Evolutionary conservation across 2,113 vertebrate species (phyloP).

Genomic region (Varanus salvator): DNA sequence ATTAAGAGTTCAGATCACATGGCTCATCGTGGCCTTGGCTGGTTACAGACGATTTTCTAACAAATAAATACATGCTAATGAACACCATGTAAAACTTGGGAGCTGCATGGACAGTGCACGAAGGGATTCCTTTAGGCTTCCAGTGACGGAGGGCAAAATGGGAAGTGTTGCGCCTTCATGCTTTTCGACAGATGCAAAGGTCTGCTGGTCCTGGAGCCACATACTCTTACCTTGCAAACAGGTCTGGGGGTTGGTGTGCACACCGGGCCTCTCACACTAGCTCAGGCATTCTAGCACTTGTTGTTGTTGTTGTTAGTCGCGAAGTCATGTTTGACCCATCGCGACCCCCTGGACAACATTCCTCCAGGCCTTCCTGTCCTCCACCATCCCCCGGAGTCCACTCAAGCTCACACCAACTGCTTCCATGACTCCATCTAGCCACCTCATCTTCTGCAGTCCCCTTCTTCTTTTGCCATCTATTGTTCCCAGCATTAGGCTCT

Average conservation of each 20-base stretch:
- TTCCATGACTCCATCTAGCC: too few relatives aligned
- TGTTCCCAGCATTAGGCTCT: too few relatives aligned
- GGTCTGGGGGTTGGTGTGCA: not conserved
- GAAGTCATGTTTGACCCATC: too few relatives aligned
- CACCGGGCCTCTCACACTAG: not conserved
- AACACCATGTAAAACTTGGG: not conserved
- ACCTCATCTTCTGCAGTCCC: too few relatives aligned
- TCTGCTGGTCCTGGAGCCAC: not conserved
- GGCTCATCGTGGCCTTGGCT: not conserved
- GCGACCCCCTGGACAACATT: too few relatives aligned
- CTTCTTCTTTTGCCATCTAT: too few relatives aligned
- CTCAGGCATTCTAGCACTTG: not conserved
- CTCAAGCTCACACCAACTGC: too few relatives aligned
- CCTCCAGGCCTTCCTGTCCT: too few relatives aligned
- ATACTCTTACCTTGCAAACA: not conserved
- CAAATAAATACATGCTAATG: not conserved
- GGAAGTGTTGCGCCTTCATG: not conserved
- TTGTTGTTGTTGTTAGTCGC: too few relatives aligned
- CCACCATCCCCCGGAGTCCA: too few relatives aligned
- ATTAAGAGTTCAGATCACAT: not conserved
- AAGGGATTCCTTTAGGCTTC: not conserved
- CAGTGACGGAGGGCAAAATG: not conserved
- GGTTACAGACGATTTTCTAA: not conserved
- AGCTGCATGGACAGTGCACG: not conserved
- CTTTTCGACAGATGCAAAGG: not conserved